Percentiles rank a stretch among this genome's conserved stretches.
Conservation (phyloP, 92 coral and sea anemone species). For the Actinernus sp. region DNA sequence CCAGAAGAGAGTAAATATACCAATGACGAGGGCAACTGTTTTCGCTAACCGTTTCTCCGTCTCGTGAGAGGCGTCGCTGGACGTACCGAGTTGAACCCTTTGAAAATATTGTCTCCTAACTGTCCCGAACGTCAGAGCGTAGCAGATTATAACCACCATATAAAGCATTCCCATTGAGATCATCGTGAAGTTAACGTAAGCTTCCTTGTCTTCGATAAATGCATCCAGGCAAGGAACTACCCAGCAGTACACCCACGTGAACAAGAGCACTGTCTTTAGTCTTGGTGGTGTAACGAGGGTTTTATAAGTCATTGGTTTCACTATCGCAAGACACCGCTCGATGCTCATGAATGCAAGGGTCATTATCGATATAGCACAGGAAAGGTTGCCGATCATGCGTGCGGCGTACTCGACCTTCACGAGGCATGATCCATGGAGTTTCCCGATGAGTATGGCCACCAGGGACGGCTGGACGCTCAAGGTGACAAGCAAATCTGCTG, state of each 20-base stretch:
- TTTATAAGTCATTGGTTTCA: conserved; percentile 61
- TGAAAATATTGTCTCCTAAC: conserved; percentile 44
- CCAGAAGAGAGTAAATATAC: conserved; percentile 72
- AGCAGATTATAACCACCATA: conserved; percentile 36
- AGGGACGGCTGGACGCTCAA: conserved; percentile 47
- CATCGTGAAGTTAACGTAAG: conserved; percentile 36
- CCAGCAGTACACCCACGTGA: conserved; percentile 34
- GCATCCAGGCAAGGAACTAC: conserved; percentile 67
- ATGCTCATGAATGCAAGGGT: conserved; percentile 69
- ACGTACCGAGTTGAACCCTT: conserved; percentile 34
- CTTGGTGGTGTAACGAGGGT: conserved; percentile 18
- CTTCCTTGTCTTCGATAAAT: conserved; percentile 49
- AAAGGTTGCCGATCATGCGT: conserved; percentile 58
- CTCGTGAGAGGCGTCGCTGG: conserved; percentile 28
- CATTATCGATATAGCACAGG: conserved; percentile 66
- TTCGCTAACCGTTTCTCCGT: conserved; percentile 57
- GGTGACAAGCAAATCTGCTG: conserved; percentile 63
- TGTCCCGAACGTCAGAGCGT: conserved; percentile 48
- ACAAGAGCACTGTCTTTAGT: conserved; percentile 26
- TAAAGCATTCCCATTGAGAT: conserved; percentile 32
- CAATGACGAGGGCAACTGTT: conserved; percentile 77
- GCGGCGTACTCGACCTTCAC: conserved; percentile 71
- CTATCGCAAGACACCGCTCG: conserved; percentile 69
- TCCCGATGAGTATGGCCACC: conserved; percentile 43
- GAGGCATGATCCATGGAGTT: conserved; percentile 59